phyloP scores from a whole-genome alignment of 1,140 invertebrate genomes.

The Helicoverpa zea region DNA sequence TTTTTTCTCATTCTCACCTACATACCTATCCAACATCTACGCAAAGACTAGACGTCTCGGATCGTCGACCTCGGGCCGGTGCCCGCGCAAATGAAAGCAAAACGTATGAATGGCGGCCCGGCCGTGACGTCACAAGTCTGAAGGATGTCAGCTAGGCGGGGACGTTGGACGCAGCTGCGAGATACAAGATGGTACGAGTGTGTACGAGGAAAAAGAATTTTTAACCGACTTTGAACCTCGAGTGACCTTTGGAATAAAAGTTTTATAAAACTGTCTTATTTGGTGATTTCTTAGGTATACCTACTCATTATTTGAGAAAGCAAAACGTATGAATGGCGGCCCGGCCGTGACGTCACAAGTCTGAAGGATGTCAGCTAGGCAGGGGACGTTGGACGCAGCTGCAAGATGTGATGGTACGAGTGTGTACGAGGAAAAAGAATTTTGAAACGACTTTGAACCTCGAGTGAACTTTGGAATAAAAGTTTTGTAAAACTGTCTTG shows the following conservation, averaged over 20 bases:
- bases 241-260: too few relatives aligned
- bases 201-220: too few relatives aligned
- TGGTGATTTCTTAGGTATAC: too few relatives aligned
- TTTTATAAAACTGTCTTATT: too few relatives aligned
- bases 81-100: slow-evolving; percentile 15
- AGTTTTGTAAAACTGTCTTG: too few relatives aligned
- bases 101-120: slow-evolving; percentile 19
- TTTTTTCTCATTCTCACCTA: neutral
- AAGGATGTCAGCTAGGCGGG: neutral
- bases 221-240: too few relatives aligned
- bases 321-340: slow-evolving; percentile 22
- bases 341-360: slow-evolving; percentile 9
- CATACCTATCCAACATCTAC: neutral
- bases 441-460: too few relatives aligned
- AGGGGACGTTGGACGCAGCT: neutral
- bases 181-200: neutral
- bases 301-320: too few relatives aligned
- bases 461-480: too few relatives aligned
- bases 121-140: slow-evolving; percentile 8
- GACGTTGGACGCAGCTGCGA: neutral
- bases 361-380: neutral
- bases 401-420: neutral
- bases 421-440: too few relatives aligned
- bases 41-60: neutral
- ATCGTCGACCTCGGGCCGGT: neutral